Conservation (phyloP, 2,113 vertebrate species). For the Melanerpes formicivorus region DNA sequence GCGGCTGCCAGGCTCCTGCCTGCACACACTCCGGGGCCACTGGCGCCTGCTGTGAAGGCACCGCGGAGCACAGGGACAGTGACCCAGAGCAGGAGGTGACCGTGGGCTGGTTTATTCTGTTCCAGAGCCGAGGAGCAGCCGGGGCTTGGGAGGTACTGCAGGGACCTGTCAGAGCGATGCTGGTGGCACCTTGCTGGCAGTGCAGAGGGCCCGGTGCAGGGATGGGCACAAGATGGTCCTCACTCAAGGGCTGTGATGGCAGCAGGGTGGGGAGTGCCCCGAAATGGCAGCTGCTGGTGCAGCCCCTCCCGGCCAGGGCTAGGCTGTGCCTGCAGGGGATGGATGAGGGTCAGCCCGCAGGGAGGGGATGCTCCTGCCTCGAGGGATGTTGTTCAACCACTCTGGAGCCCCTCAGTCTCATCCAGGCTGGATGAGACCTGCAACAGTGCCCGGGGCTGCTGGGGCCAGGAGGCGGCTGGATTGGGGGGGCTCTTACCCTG, state of each 20-base stretch:
- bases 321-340: neutral
- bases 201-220: fast-evolving
- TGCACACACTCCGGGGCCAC: neutral
- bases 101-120: neutral
- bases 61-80: neutral
- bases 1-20: neutral
- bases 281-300: neutral
- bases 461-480: neutral
- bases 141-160: neutral
- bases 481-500: neutral
- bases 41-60: fast-evolving
- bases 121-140: neutral
- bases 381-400: neutral
- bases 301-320: neutral
- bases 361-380: neutral
- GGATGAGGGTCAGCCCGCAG: neutral
- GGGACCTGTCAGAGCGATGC: fast-evolving
- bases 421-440: neutral
- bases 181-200: neutral
- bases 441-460: fast-evolving
- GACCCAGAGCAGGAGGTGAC: neutral
- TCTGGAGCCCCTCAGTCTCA: too few relatives aligned
- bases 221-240: neutral
- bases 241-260: fast-evolving
- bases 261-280: neutral